Conservation (phyloP, 1,140 invertebrate species). For the Ostrea denselamellosa region DNA sequence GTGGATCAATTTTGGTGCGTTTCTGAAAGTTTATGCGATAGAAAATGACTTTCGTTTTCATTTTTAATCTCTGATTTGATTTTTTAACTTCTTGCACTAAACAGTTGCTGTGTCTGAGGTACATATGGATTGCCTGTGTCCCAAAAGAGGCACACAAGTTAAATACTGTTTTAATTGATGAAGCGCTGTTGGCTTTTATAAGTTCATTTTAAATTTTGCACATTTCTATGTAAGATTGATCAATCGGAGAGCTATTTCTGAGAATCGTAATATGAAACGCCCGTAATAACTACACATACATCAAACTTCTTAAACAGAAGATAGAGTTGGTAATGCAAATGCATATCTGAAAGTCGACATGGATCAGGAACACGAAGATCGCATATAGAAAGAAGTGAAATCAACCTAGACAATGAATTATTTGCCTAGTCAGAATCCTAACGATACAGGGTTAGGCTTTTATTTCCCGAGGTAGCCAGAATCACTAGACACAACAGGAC, state of each 20-base stretch:
- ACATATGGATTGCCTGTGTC: constrained; percentile 47
- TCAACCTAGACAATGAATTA: too few species aligned
- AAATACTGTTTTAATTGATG: constrained; percentile 52
- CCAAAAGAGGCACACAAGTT: constrained; percentile 32
- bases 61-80: too few species aligned
- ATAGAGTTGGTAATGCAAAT: too few species aligned
- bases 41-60: constrained; percentile 57
- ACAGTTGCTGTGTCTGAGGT: constrained; percentile 48
- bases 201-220: constrained; percentile 51
- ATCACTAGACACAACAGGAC: too few species aligned
- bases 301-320: too few species aligned
- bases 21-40: constrained; percentile 61
- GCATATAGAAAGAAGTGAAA: too few species aligned
- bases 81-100: constrained; percentile 39
- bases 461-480: too few species aligned
- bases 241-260: constrained; percentile 69
- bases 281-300: constrained; percentile 75
- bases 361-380: too few species aligned
- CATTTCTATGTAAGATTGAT: constrained; percentile 75
- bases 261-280: constrained; percentile 76
- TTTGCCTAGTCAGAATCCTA: too few species aligned
- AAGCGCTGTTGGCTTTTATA: constrained; percentile 50
- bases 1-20: constrained; percentile 57
- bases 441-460: too few species aligned
- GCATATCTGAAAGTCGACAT: too few species aligned